phyloP scores from a whole-genome alignment of 35 echinoderm and acorn worm species.

The Lytechinus variegatus region DNA sequence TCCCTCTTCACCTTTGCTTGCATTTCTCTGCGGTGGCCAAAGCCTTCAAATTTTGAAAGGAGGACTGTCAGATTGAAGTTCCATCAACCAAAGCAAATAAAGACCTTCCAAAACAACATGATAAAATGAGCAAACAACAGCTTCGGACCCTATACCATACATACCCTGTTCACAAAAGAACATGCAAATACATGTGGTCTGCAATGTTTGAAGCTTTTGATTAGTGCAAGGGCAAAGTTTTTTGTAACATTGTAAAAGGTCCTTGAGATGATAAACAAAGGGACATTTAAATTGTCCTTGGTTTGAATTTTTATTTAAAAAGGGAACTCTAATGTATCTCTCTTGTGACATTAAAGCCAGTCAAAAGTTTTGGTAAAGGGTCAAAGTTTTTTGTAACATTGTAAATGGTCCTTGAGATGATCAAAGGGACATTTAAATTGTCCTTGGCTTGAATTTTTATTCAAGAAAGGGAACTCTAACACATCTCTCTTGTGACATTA shows the following conservation, averaged over 20 bases:
- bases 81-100: background rate
- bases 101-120: background rate
- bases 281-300: too few species aligned
- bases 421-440: too few species aligned
- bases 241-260: background rate
- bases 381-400: too few species aligned
- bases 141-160: background rate
- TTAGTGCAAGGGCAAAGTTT: background rate
- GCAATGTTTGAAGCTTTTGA: background rate
- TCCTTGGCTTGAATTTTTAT: too few species aligned
- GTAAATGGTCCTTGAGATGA: too few species aligned
- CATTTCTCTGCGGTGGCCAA: background rate
- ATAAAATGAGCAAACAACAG: background rate
- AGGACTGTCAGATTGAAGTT: background rate
- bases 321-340: too few species aligned
- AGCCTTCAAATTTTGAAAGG: background rate
- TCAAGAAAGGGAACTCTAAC: too few species aligned
- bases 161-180: background rate
- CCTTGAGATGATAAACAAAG: too few species aligned
- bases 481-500: too few species aligned
- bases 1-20: background rate
- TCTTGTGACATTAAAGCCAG: too few species aligned
- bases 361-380: too few species aligned
- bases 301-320: too few species aligned
- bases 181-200: background rate